Evolutionary conservation across 2,797 vertebrate genomes (phyloP).

Genomic region (Tolypeutes matacus): DNA sequence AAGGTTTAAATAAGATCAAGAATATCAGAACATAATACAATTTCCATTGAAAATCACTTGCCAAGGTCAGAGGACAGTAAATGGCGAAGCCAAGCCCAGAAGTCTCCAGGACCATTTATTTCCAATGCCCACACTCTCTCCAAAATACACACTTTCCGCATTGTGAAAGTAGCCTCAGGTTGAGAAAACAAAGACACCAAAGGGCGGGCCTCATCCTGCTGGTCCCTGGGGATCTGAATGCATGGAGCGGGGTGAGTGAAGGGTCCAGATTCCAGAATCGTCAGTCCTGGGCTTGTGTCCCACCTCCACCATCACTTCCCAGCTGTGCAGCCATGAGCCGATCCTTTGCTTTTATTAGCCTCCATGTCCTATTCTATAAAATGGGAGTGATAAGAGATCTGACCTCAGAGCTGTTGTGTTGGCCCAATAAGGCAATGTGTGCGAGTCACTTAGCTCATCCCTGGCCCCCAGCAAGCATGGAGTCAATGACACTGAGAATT

Average conservation of each 20-base stretch:
- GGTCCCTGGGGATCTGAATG: too few species aligned
- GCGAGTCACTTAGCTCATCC: neutral
- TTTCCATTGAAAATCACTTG: too few species aligned
- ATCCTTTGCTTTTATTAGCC: neutral
- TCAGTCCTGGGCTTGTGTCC: neutral
- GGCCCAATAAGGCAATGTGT: neutral
- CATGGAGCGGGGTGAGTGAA: neutral
- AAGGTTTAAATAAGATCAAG: too few species aligned
- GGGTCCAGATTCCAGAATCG: neutral
- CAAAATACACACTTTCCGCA: too few species aligned
- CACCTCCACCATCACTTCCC: neutral
- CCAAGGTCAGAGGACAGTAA: neutral
- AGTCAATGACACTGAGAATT: fast-evolving
- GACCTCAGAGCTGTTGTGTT: neutral
- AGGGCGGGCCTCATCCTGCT: neutral
- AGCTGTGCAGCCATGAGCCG: neutral
- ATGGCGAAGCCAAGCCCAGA: neutral
- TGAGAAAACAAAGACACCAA: neutral
- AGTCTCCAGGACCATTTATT: neutral
- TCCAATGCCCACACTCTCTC: neutral
- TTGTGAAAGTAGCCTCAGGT: neutral
- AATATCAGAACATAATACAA: too few species aligned
- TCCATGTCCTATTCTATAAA: neutral
- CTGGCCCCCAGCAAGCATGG: too few species aligned
- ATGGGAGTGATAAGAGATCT: neutral